Evolutionary conservation across 2,888 invertebrate genomes (phyloP), one percentile per base, ranked within the genome.

Genomic region (Eilema caniola): DNA sequence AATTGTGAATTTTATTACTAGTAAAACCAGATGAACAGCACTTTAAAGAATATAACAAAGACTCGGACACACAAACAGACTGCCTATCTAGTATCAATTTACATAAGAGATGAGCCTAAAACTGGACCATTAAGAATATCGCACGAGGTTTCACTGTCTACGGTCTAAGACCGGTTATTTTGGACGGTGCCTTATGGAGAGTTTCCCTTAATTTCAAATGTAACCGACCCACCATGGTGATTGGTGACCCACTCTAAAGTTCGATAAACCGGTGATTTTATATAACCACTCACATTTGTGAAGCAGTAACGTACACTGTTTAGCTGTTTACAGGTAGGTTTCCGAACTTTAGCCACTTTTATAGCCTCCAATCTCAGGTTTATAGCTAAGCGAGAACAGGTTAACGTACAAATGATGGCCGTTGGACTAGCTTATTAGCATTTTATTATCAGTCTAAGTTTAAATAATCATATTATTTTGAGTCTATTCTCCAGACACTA

Each of bases 391-490:
- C 75, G 84, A 81, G 81, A 87, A 88, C 85, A 85, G 89, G 88
- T 90, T 88, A 88, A 88, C 83, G 86, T 80, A 84, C 88, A 87
- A 83, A 74, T 85, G 80, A 86, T 85, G 75, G 81, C 75, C 83
- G 73, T 83, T 82, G 76, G 74, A 84, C 83, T 77, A 80, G 72
- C 86, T 85, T 67, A 87, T 90, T 90, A 85, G 82, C 86, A 89
- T 90, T 88, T 88, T 88, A 89, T 86, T 83, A 80, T 80, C 77
- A 69, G 65, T 59, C 75, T 75, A 74, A 73, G 75, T 74, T 82
- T 81, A 85, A 85, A 86, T 81, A 82, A 81, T 82, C 73, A 82
- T 78, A 83, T 84, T 81, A 83, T 83, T 79, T 81, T 78, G 78
- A 80, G 69, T 81, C 77, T 79, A 81, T 82, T 82, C 82, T 74